phyloP scores from a whole-genome alignment of 2,888 invertebrate genomes.

The Caenorhabditis plicata region DNA sequence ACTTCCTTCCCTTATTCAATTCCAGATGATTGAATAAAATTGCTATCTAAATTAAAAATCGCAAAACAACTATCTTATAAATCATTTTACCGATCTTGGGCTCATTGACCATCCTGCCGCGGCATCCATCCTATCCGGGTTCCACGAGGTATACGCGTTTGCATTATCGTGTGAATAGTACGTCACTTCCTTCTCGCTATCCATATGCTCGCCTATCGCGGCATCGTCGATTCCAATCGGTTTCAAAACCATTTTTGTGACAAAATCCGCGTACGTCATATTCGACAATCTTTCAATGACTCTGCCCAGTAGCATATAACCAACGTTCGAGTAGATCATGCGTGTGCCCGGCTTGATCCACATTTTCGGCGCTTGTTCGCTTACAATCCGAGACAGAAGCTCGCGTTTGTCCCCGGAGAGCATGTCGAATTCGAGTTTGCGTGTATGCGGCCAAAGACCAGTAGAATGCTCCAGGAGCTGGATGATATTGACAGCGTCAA shows the following conservation, averaged over 20 bases:
- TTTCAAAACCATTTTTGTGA: constrained; percentile 20
- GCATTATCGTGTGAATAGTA: constrained; percentile 57
- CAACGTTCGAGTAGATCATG: constrained; percentile 49
- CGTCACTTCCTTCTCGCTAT: constrained; percentile 13
- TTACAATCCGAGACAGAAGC: constrained; percentile 33
- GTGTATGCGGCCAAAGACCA: constrained; percentile 46
- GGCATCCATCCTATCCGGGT: constrained; percentile 38
- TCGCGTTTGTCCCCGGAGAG: constrained; percentile 30
- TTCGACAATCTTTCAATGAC: constrained; percentile 45
- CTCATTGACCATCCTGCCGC: constrained; percentile 54
- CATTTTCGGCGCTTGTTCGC: constrained; percentile 19
- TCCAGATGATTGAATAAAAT: constrained; percentile 33
- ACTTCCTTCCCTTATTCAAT: constrained; percentile 14
- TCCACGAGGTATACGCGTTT: constrained; percentile 53
- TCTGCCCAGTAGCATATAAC: constrained; percentile 45
- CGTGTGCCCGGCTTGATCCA: constrained; percentile 32
- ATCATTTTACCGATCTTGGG: constrained; percentile 26
- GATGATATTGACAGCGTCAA: constrained; percentile 24
- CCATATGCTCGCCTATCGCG: constrained; percentile 30
- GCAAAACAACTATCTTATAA: background rate
- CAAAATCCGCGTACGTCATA: constrained; percentile 35
- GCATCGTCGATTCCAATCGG: constrained; percentile 34
- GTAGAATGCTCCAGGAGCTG: constrained; percentile 45
- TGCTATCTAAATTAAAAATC: constrained; percentile 8
- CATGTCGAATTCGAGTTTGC: constrained; percentile 43